These are phyloP conservation scores for Pogonophryne albipinna DNA, from an alignment of 2,797 vertebrate genomes.

Conservation along the genomic window DNA sequence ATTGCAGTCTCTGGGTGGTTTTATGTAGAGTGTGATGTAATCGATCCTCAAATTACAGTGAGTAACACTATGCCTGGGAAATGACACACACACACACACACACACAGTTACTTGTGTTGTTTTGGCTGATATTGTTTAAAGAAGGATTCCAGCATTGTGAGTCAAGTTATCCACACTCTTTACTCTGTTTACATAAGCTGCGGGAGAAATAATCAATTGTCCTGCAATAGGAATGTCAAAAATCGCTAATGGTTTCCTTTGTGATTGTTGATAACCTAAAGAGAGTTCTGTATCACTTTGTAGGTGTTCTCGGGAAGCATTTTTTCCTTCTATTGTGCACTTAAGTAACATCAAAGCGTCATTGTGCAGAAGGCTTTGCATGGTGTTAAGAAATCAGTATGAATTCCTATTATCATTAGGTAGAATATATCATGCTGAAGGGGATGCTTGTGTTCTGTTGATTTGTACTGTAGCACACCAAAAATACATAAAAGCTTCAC, in stretches of 20 bases:
- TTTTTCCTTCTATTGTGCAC: not conserved
- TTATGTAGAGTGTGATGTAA: too few species aligned
- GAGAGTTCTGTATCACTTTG: not conserved
- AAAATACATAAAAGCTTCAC: slow-evolving; percentile 42
- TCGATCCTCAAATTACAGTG: not conserved
- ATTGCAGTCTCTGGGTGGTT: too few species aligned
- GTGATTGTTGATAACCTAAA: not conserved
- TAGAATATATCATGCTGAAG: slow-evolving; percentile 2
- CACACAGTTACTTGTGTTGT: too few species aligned
- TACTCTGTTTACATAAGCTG: too few species aligned
- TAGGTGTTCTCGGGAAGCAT: not conserved
- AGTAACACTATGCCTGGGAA: not conserved
- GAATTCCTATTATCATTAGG: not conserved
- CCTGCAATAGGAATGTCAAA: not conserved
- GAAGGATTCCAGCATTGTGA: too few species aligned
- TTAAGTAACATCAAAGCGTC: not conserved
- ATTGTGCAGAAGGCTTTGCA: not conserved
- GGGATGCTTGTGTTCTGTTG: not conserved
- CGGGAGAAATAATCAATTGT: too few species aligned
- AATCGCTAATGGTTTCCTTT: not conserved
- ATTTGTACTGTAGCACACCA: slow-evolving; percentile 40
- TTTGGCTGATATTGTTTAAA: too few species aligned
- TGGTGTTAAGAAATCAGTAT: not conserved
- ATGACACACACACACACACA: not conserved
- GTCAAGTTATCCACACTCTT: too few species aligned